phyloP scores from a whole-genome alignment of 2,888 invertebrate genomes.

The Pimpla rufipes region DNA sequence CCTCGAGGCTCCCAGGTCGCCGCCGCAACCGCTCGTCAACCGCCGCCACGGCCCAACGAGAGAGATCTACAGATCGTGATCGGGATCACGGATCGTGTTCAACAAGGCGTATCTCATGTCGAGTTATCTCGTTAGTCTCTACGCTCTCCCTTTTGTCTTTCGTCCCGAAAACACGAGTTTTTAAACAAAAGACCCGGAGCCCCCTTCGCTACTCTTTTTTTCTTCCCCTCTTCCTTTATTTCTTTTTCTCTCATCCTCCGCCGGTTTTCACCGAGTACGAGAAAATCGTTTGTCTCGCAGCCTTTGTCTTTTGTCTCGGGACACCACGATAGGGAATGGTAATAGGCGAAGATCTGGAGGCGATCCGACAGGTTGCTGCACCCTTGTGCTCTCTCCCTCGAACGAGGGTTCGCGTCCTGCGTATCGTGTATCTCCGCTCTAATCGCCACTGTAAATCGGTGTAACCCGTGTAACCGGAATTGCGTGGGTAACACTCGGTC shows the following conservation, averaged over 20 bases:
- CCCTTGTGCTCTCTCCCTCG: conserved; percentile 33
- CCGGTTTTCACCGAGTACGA: background rate
- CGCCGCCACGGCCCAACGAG: conserved; percentile 43
- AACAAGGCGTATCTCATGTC: conserved; percentile 65
- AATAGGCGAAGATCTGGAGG: conserved; percentile 39
- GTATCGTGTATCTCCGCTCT: conserved; percentile 15
- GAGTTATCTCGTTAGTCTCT: conserved; percentile 64
- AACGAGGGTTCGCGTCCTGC: conserved; percentile 33
- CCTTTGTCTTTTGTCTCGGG: conserved; percentile 45
- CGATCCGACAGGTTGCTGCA: conserved; percentile 29
- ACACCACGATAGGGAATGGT: conserved; percentile 45
- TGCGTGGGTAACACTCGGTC: conserved; percentile 33
- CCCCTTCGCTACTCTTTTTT: conserved; percentile 1
- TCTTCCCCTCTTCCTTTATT: too few relatives aligned
- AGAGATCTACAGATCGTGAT: conserved; percentile 65
- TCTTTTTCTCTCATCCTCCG: background rate
- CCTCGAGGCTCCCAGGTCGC: conserved; percentile 8
- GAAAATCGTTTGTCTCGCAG: conserved; percentile 43
- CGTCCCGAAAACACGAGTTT: conserved; percentile 39
- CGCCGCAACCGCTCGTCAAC: conserved; percentile 59
- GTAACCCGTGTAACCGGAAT: conserved; percentile 40
- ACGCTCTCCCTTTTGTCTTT: conserved; percentile 52
- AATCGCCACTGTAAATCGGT: conserved; percentile 33
- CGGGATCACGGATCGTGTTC: conserved; percentile 68
- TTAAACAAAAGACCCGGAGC: conserved; percentile 14